Conservation (phyloP, 2,888 invertebrate species). For the Ferdinandea cuprea region DNA sequence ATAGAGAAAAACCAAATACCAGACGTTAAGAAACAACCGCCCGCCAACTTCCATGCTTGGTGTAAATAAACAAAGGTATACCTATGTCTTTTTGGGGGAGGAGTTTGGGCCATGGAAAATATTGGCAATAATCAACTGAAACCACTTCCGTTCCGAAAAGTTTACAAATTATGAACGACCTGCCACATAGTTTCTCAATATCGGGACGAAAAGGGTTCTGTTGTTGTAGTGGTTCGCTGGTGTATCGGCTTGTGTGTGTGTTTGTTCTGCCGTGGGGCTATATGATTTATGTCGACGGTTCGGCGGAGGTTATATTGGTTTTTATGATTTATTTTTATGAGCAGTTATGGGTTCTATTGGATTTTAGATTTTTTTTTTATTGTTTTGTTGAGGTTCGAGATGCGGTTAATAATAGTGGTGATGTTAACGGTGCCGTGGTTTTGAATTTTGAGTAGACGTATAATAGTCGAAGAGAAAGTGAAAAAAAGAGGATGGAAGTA, state of each 20-base stretch:
- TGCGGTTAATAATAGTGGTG: conserved; percentile 47
- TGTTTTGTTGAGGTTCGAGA: conserved; percentile 12
- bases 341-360: conserved; percentile 56
- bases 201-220: conserved; percentile 40
- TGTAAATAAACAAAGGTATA: conserved; percentile 61
- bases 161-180: conserved; percentile 67
- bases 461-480: conserved; percentile 45
- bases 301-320: conserved; percentile 68
- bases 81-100: neutral
- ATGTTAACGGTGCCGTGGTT: conserved; percentile 37
- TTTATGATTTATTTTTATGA: conserved; percentile 73
- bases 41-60: neutral
- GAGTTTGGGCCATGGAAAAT: conserved; percentile 26
- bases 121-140: conserved; percentile 72
- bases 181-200: conserved; percentile 61
- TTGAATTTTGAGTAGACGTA: conserved; percentile 45
- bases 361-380: conserved; percentile 28
- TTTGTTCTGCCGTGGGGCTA: conserved; percentile 50
- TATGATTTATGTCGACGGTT: conserved; percentile 64
- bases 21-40: conserved; percentile 39
- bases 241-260: too few species aligned
- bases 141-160: conserved; percentile 67
- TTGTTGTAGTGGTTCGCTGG: conserved; percentile 1
- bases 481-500: conserved; percentile 6
- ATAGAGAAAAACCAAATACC: conserved; percentile 33